Evolutionary conservation across 2,888 invertebrate species (phyloP).

Genomic region (Trilocha varians): DNA sequence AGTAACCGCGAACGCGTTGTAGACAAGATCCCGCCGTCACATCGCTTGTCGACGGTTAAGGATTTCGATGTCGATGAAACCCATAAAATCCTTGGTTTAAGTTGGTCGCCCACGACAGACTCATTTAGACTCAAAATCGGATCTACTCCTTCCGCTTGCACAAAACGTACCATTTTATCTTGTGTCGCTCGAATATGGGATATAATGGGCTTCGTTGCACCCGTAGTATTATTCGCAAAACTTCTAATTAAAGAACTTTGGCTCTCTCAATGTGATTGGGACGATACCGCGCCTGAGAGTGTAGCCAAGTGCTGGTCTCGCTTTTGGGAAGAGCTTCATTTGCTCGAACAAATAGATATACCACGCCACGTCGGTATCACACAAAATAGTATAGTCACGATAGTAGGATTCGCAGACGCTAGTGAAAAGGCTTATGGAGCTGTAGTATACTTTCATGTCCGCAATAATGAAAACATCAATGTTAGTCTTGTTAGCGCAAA

Average conservation of each 20-base stretch:
- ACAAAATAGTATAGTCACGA: background rate
- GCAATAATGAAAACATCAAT: background rate
- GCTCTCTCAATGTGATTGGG: slow-evolving; percentile 8
- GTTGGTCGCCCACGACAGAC: slow-evolving; percentile 1
- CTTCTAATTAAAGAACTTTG: slow-evolving; percentile 8
- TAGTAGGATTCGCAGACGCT: slow-evolving; percentile 11
- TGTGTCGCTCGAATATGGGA: slow-evolving; percentile 5
- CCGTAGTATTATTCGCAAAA: slow-evolving; percentile 11
- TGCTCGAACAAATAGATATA: slow-evolving; percentile 1
- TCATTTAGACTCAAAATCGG: background rate
- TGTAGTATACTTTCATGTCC: slow-evolving; percentile 3
- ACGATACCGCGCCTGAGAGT: slow-evolving; percentile 4
- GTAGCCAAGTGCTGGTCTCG: background rate
- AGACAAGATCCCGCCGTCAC: slow-evolving; percentile 5
- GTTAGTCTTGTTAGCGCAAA: slow-evolving; percentile 7
- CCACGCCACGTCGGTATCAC: slow-evolving; percentile 9
- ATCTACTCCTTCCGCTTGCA: slow-evolving; percentile 4
- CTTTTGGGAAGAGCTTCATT: slow-evolving; percentile 1
- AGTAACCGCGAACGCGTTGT: slow-evolving; percentile 5
- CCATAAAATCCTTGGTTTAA: slow-evolving; percentile 3
- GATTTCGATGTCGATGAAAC: slow-evolving; percentile 4
- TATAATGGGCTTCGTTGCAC: slow-evolving; percentile 10
- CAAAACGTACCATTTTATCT: slow-evolving; percentile 13
- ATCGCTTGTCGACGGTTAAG: slow-evolving; percentile 2
- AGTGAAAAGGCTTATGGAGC: slow-evolving; percentile 7